Conservation (phyloP, 2,113 vertebrate genomes). For the Thermophis baileyi region DNA sequence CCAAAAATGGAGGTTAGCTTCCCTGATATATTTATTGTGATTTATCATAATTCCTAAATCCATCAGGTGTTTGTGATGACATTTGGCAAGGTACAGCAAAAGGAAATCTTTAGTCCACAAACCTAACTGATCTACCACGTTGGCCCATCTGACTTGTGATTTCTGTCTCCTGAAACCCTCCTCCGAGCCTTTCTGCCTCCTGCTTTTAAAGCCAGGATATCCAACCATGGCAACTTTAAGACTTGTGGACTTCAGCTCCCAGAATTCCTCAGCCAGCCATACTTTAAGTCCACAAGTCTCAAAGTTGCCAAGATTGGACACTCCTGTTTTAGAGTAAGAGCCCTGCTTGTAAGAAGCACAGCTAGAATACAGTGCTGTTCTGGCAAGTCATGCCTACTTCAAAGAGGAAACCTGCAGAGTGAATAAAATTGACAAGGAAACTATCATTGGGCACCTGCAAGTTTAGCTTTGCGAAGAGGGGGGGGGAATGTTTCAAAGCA, state of each 20-base stretch:
- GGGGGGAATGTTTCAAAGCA: not conserved
- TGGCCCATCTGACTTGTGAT: not conserved
- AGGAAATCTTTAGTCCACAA: not conserved
- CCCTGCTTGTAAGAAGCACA: not conserved
- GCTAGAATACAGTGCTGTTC: not conserved
- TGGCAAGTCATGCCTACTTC: not conserved
- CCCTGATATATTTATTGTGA: not conserved
- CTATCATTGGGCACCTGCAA: not conserved
- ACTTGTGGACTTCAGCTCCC: too few species aligned
- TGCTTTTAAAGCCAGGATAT: too few species aligned
- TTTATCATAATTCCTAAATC: not conserved
- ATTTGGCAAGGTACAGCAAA: not conserved
- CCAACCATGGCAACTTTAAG: too few species aligned
- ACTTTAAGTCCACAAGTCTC: too few species aligned
- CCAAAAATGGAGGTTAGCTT: not conserved
- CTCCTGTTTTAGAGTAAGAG: not conserved
- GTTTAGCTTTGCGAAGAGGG: not conserved
- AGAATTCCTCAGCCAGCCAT: too few species aligned
- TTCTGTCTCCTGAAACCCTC: too few species aligned
- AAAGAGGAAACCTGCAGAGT: not conserved
- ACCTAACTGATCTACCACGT: not conserved
- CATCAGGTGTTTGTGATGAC: not conserved
- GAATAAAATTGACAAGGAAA: not conserved
- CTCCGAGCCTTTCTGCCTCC: too few species aligned
- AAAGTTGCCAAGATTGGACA: too few species aligned